Base-by-base conservation (phyloP, 2,888 invertebrate genomes). In the Morpho deidamia region DNA sequence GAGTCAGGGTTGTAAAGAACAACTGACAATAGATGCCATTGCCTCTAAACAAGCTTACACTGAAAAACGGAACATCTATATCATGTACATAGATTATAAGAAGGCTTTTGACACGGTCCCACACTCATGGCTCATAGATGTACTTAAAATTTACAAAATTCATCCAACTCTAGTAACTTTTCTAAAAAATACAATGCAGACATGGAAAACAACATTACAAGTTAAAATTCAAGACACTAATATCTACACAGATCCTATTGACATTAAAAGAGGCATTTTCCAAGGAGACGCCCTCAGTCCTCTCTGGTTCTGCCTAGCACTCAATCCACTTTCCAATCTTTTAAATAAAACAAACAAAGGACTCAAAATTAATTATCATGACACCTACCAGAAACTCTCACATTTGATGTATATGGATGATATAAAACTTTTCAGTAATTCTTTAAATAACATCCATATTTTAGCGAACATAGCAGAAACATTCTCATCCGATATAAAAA, bases 61-160 rank as follows among this genome's bases (percentile, higher is more conserved):
- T 0, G 46, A 14, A 1, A 55, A 43, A 8, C 61, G 55, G 63
- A 37, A 41, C 65, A 23, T 35, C 8, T 34, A 51, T 11, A 44
- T 50, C 7, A 62, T 59, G 56, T 67, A 56, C 42, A 62, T 63
- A 0, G 65, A 66, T 34, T 68, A 65, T 35, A 40, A 55, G 51
- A 66, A 66, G 41, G 66, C 66, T 1, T 68, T 53, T 48, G 65
- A 66, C 42, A 53, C 57, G 0, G 61, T 63, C 2, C 66, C 65
- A 1, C 67, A 67, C 23, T 40, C 44, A 4, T 65, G 66, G 64
- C 52, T 65, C 2, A 7, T 65, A 8, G 14, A 61, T n/a, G 43
- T 59, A n/a, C 43, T 67, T 11, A 1, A 61, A 44, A 42, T 48
- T 1, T 63, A 63, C 33, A 64, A 61, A 58, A 62, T 64, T 33